A percentile compares a stretch with the other conserved stretches of the same genome.
These are phyloP conservation scores for Elachura formosa DNA, from an alignment of 2,113 vertebrate species.

Conservation along the genomic window DNA sequence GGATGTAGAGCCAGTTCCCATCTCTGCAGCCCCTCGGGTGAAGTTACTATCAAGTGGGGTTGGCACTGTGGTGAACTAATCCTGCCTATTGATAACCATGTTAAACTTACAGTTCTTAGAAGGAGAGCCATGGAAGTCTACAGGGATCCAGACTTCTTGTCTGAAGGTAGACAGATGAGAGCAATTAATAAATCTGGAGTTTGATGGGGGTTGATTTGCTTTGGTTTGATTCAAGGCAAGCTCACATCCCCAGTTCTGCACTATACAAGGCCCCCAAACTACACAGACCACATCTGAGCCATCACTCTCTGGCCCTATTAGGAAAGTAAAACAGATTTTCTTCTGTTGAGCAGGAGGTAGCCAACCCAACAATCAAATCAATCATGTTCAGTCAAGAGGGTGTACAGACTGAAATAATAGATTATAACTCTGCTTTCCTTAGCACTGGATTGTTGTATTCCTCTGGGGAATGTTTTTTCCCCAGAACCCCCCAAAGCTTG, in stretches of 20 bases:
- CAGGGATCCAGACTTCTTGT: neutral
- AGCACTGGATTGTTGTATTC: neutral
- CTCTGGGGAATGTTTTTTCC: no score
- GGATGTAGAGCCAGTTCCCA: neutral
- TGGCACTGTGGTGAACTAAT: neutral
- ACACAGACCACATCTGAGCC: neutral
- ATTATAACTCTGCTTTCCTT: neutral
- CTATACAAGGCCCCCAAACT: neutral
- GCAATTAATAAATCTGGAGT: neutral
- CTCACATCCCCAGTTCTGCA: neutral
- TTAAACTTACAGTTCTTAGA: neutral
- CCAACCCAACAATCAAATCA: neutral
- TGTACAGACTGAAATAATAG: neutral
- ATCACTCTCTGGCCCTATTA: neutral
- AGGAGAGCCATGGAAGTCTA: neutral
- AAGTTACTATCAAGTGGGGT: rapidly evolving
- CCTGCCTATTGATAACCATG: neutral
- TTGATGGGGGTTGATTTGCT: rapidly evolving
- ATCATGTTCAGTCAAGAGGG: neutral
- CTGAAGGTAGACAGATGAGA: neutral
- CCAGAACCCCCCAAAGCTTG: no score
- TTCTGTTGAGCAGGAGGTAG: neutral
- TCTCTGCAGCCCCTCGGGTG: neutral
- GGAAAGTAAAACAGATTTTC: neutral
- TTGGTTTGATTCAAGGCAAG: neutral